A percentile compares a stretch with the other conserved stretches of the same genome.
Conservation (phyloP, 2,888 invertebrate species). For the Apantesis nais region DNA sequence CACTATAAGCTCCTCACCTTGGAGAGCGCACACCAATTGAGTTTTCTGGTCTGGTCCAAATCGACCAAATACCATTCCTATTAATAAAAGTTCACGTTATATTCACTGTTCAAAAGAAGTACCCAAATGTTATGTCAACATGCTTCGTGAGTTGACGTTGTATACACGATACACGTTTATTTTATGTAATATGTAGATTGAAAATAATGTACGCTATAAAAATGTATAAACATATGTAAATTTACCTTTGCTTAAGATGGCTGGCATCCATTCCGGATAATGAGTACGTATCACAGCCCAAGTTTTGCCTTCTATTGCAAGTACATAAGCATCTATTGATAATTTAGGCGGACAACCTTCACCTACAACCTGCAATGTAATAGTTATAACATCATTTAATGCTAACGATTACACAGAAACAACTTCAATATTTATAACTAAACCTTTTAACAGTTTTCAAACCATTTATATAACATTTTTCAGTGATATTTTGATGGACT, state of each 20-base stretch:
- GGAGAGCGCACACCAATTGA: constrained; percentile 89
- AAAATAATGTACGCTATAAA: background rate
- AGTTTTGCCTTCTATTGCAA: constrained; percentile 90
- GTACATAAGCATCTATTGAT: constrained; percentile 77
- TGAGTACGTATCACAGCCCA: constrained; percentile 90
- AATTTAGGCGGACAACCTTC: constrained; percentile 75
- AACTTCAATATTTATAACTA: background rate
- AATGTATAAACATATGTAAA: background rate
- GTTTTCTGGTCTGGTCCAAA: constrained; percentile 94
- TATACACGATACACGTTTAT: background rate
- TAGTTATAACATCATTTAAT: background rate
- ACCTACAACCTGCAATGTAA: constrained; percentile 69
- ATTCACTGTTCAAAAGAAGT: background rate
- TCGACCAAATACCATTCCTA: constrained; percentile 92
- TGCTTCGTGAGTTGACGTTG: background rate
- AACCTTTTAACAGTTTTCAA: too few species aligned
- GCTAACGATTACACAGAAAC: background rate
- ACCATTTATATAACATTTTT: too few species aligned
- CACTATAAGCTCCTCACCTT: constrained; percentile 89
- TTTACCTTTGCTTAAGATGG: constrained; percentile 82
- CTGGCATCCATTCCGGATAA: constrained; percentile 89
- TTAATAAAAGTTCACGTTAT: background rate
- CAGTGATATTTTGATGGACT: too few species aligned
- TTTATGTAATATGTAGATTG: background rate
- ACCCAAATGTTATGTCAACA: background rate